Base-by-base conservation (phyloP, 2,888 invertebrate species). In the Eucriotettix oculatus region DNA sequence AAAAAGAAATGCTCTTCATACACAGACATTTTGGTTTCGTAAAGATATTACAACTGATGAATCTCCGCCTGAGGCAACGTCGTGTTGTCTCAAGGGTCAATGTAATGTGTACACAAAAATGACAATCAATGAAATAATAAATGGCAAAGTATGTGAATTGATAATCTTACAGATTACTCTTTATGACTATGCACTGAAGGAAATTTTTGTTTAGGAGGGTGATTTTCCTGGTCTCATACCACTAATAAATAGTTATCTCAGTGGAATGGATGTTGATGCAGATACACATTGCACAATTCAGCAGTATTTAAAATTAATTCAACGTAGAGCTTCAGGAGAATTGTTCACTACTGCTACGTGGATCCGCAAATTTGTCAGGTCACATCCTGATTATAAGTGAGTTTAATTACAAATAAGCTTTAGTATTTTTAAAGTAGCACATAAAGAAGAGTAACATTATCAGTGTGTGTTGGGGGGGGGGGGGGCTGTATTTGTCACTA, bases 221-320 rank as follows among this genome's bases (percentile, higher is more conserved):
- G 84, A 86, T 63, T 99, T 98, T 77, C 95, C 96, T 40, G 99
- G 99, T 0, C 78, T 99, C 68, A 85, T 97, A 66, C 91, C 96
- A 7, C 77, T 99, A 67, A 93, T 99, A 64, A 89, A 93, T 72
- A 91, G 89, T 68, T 99, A 95, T 75, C 78, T 99, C 68, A 87
- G 88, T 66, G 90, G 89, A 62, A 92, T 97, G 84, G 97, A 99
- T 73, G 90, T 97, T 57, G 99, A 99, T 76, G 94, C 96, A 1
- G 98, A 98, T 74, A 98, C 97, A 52, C 90, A 93, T 73, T 98
- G 98, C 76, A 94, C 95, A 10, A 90, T 99, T 69, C 90, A 91
- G 73, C 92, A 96, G 75, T 99, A 99, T 77, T 81, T 99, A 65
- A 90, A 88, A 70, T 83, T 97, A 64, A 96, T 99, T 71, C 87